phyloP scores from a whole-genome alignment of 2,797 vertebrate genomes.

The Muscicapa striata region DNA sequence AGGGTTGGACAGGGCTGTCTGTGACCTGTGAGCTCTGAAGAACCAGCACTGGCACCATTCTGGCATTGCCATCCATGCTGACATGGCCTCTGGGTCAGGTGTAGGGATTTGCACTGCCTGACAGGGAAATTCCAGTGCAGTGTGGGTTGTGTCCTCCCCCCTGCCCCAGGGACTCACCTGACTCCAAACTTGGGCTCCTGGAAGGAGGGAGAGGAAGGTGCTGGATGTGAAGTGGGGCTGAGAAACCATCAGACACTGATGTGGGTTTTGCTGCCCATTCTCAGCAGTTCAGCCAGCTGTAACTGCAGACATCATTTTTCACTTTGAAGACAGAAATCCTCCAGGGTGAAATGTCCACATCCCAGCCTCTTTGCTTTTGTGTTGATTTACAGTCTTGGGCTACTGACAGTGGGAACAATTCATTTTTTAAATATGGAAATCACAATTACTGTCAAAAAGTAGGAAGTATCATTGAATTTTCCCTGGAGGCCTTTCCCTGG shows the following conservation, averaged over 20 bases:
- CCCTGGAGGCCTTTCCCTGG: neutral
- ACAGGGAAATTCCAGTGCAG: neutral
- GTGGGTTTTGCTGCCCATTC: neutral
- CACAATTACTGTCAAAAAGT: neutral
- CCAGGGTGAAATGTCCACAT: neutral
- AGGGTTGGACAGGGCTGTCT: neutral
- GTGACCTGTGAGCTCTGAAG: neutral
- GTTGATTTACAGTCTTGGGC: neutral
- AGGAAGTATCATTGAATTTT: conserved; percentile 26
- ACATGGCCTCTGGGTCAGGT: rapidly evolving
- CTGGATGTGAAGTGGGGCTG: neutral
- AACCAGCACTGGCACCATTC: neutral
- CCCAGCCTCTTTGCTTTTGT: neutral
- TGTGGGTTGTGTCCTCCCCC: rapidly evolving
- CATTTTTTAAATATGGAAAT: neutral
- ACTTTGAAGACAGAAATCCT: neutral
- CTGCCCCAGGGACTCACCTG: too few species aligned
- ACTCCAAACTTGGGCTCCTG: neutral
- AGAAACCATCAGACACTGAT: neutral
- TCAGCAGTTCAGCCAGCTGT: neutral
- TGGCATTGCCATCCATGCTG: neutral
- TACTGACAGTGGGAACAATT: neutral
- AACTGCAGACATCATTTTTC: neutral
- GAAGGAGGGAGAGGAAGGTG: neutral
- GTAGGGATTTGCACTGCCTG: neutral